Base-by-base conservation (phyloP, 1,140 invertebrate species). In the Drosophila malerkotliana region DNA sequence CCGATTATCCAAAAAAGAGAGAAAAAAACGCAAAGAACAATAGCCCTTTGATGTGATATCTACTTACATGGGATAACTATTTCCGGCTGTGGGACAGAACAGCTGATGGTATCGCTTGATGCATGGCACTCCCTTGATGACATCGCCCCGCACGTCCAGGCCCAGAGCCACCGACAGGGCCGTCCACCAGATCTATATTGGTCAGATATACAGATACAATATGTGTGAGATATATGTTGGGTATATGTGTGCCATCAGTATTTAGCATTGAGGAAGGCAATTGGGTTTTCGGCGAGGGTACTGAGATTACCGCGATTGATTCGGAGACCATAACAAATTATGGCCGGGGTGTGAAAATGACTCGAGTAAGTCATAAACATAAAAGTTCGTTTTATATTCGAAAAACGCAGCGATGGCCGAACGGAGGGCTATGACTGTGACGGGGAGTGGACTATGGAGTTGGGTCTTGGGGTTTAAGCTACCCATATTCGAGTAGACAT, bases 81-180 rank as follows among this genome's bases (percentile, higher is more conserved):
- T 97, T 72, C 97, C 97, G 61, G 97, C 96, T 24, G 96, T 97
- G 28, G 97, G 96, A 92, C 97, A 98, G 92, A 97, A 98, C 24
- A 98, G 93, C 92, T 98, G 97, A 93, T 97, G 96, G 89, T 96
- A 94, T 77, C 95, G 93, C 92, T 97, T 97, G 71, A 98, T 96
- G 91, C 97, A 98, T 28, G 97, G 97, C 72, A 96, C 94, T 76
- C 97, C 97, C 92, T 95, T 93, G 72, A 97, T 96, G 56, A 97
- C 93, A 92, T 97, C 96, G 60, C 96, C 97, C 71, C 95, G 94
- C 15, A 97, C 93, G 92, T 97, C 96, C 82, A 97, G 93, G 28
- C 96, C 96, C 73, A 97, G 92, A 47, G 96, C 96, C 77, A 97
- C 93, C 14, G 96, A 97, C 67, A 98, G 91, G 12, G 97, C 96